A percentile compares a stretch with the other conserved stretches of the same genome.
Evolutionary conservation across 2,113 vertebrate species (phyloP).

Genomic region (Hydropotes inermis): DNA sequence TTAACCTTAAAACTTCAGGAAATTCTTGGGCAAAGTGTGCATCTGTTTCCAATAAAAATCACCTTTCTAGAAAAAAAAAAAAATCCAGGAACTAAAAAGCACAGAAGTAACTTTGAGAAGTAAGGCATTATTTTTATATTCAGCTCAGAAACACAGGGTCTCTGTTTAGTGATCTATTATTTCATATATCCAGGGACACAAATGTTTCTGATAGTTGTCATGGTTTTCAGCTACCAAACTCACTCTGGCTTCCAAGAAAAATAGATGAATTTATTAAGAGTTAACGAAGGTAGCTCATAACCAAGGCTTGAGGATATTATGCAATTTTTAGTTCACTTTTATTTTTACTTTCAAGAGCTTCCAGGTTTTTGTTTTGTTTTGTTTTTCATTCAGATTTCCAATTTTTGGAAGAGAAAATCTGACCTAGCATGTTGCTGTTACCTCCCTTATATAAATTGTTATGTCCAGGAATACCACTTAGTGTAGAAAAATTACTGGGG

Average conservation of each 20-base stretch:
- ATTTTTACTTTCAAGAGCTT: neutral
- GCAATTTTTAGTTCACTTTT: neutral
- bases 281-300: neutral
- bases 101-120: neutral
- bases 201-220: neutral
- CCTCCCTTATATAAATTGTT: neutral
- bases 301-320: neutral
- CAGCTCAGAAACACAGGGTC: neutral
- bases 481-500: neutral
- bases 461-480: neutral
- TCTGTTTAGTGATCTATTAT: neutral
- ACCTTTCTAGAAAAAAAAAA: neutral
- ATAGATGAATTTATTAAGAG: neutral
- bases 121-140: neutral
- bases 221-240: neutral
- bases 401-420: neutral
- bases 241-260: neutral
- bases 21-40: neutral
- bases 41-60: neutral
- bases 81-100: neutral
- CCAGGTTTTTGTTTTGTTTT: neutral
- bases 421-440: neutral
- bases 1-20: neutral
- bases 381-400: neutral
- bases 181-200: neutral